These are phyloP conservation scores for Drosophila sucinea DNA, from an alignment of 1,140 invertebrate species.

Conservation along the genomic window DNA sequence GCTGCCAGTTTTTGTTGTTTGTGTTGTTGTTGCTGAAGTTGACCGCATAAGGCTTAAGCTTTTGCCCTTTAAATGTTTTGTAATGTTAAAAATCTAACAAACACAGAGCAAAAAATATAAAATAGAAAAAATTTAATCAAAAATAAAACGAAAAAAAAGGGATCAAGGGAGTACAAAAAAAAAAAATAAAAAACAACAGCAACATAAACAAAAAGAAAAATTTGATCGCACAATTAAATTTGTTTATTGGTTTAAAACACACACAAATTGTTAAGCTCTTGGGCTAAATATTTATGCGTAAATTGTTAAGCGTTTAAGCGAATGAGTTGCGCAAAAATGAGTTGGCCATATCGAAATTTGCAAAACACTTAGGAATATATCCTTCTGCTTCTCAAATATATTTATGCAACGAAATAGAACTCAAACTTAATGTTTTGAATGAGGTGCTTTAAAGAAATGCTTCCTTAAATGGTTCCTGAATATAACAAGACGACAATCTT, in stretches of 20 bases:
- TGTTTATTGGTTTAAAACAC: conserved; percentile 63
- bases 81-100: conserved; percentile 47
- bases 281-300: conserved; percentile 1
- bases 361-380: neutral
- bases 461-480: no score
- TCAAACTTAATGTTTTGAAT: no score
- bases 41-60: conserved; percentile 57
- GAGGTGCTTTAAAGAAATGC: no score
- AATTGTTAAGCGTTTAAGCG: conserved; percentile 2
- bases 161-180: conserved; percentile 5
- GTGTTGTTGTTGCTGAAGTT: conserved; percentile 21
- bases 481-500: no score
- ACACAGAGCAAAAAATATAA: conserved; percentile 26
- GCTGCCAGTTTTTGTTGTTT: neutral
- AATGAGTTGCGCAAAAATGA: neutral
- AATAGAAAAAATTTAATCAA: conserved; percentile 29
- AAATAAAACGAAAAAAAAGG: conserved; percentile 18
- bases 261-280: conserved; percentile 27
- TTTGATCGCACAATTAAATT: conserved; percentile 54
- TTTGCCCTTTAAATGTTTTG: conserved; percentile 61
- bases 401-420: no score
- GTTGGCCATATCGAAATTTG: neutral
- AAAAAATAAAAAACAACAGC: neutral
- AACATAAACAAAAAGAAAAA: conserved; percentile 22
- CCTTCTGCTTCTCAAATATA: neutral